Percentiles rank a stretch among this genome's conserved stretches.
Conservation (phyloP, 2,888 invertebrate genomes). For the Ennomos erosarius region DNA sequence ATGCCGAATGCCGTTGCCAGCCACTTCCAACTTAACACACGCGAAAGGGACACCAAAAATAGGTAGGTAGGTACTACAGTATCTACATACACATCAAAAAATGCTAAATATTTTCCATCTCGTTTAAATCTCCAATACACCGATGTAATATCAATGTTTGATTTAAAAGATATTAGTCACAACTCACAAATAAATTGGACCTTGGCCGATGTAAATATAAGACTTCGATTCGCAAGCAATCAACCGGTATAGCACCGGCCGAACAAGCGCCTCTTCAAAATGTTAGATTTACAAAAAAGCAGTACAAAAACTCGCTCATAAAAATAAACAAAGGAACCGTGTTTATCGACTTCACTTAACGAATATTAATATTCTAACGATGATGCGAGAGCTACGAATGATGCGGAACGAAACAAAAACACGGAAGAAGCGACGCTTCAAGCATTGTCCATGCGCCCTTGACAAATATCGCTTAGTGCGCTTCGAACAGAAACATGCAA, state of each 20-base stretch:
- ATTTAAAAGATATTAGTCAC: too few relatives aligned
- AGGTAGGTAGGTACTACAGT: conserved; percentile 2
- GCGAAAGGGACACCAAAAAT: conserved; percentile 18
- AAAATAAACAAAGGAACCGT: conserved; percentile 59
- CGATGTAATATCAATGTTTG: too few relatives aligned
- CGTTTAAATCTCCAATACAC: not conserved
- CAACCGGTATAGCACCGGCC: conserved; percentile 44
- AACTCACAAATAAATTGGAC: conserved; percentile 26
- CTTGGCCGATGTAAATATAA: conserved; percentile 41
- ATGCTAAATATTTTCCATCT: conserved; percentile 9
- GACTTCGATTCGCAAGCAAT: conserved; percentile 25
- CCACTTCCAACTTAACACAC: conserved; percentile 21
- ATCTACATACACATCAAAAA: not conserved
- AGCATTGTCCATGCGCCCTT: conserved; percentile 77
- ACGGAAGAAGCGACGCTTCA: conserved; percentile 70
- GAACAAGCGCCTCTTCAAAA: conserved; percentile 42
- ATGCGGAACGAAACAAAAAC: conserved; percentile 75
- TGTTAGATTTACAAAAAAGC: conserved; percentile 48
- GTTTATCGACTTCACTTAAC: conserved; percentile 52
- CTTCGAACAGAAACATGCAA: conserved; percentile 24
- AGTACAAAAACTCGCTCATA: conserved; percentile 50
- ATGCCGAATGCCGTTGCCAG: conserved; percentile 13
- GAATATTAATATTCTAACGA: conserved; percentile 78
- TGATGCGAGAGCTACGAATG: conserved; percentile 62
- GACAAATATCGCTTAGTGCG: conserved; percentile 52